Base-by-base conservation (phyloP, 1,140 invertebrate species). In the Procambarus virginalis region DNA sequence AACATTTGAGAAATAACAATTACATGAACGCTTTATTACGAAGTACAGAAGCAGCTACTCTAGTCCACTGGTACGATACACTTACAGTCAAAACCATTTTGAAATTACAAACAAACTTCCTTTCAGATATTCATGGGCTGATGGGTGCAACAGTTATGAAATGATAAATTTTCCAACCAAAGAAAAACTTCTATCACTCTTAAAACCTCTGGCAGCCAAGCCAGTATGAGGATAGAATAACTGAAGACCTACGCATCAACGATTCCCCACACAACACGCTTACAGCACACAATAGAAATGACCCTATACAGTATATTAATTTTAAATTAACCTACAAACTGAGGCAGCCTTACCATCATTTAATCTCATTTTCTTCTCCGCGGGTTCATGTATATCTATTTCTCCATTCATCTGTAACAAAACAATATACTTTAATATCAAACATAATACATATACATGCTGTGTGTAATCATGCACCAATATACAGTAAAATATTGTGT, bases 271-370 rank as follows among this genome's bases (percentile, higher is more conserved):
- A 73, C 68, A 73, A 34, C 68, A 73, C n/a, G n/a, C 64, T 20
- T 20, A 68, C 1, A 68, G 20, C 64, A 73, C 68, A 73, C 20
- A 73, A 22, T 5, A 73, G 6, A 73, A 34, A 10, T 22, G 22
- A 20, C 8, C 22, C 68, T 34, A 73, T 34, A 73, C 68, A 34
- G 12, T 17, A 17, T n/a, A 68, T 17, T 5, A 68, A 17, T 20
- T n/a, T 68, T 0, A n/a, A 17, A 9, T n/a, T 68, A 22, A 73
- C 22, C 68, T 73, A 9, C 8, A 73, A 68, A 68, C 20, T 20
- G 68, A 20, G 14, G 58, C 80, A 64, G 22, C 80, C 80, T 82
- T 82, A 82, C 80, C 80, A 14, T 82, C 80, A 64, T 82, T 82
- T 45, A 82, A 46, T 46, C 80, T 60, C 80, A 82, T 82, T 34